These are phyloP conservation scores for Drosophila bifasciata DNA, from an alignment of 1,140 invertebrate species.

Conservation along the genomic window DNA sequence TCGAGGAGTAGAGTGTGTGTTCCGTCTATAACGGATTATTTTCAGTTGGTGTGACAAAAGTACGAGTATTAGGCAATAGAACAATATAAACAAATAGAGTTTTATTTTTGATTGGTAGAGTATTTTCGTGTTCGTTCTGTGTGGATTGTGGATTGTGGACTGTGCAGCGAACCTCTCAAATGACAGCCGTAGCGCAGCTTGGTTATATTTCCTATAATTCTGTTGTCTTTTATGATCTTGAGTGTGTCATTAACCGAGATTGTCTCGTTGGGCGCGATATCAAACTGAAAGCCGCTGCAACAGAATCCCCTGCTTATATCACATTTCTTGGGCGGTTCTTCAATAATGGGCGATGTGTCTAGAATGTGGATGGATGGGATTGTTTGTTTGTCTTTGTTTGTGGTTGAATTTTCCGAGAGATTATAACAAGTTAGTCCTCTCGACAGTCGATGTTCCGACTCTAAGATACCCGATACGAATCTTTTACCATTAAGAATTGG, in stretches of 20 bases:
- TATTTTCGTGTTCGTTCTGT: slow-evolving; percentile 37
- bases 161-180: slow-evolving; percentile 74
- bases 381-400: slow-evolving; percentile 41
- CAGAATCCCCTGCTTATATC: slow-evolving; percentile 69
- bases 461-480: too few species aligned
- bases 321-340: slow-evolving; percentile 74
- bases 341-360: slow-evolving; percentile 79
- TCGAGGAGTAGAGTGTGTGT: slow-evolving; percentile 16
- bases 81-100: slow-evolving; percentile 19
- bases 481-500: too few species aligned
- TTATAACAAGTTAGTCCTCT: too few species aligned
- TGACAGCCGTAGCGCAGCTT: slow-evolving; percentile 73
- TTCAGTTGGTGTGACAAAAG: slow-evolving; percentile 10
- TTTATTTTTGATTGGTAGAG: slow-evolving; percentile 18
- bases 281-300: slow-evolving; percentile 75
- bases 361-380: slow-evolving; percentile 78
- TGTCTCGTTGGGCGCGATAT: slow-evolving; percentile 78
- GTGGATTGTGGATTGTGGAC: slow-evolving; percentile 36
- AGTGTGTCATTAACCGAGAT: slow-evolving; percentile 80
- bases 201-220: slow-evolving; percentile 80
- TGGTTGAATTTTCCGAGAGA: slow-evolving; percentile 8
- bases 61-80: background rate
- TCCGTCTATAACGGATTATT: slow-evolving; percentile 1
- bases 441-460: too few species aligned
- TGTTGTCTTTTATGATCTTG: slow-evolving; percentile 67